Conservation (phyloP, 2,113 vertebrate species). For the Procavia capensis region DNA sequence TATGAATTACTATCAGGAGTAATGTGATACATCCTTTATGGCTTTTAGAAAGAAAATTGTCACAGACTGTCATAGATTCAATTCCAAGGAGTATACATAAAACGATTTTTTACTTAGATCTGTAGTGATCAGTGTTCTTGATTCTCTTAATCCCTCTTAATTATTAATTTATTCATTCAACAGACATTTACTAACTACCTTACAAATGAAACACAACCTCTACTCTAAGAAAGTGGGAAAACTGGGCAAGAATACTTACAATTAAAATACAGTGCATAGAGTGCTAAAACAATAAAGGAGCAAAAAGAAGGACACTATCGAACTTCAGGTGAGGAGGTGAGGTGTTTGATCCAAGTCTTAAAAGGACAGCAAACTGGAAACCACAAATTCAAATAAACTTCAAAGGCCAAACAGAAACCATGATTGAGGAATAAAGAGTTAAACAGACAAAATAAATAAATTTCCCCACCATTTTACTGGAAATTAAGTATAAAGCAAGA, state of each 20-base stretch:
- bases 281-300: background rate
- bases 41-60: conserved; percentile 63
- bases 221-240: conserved; percentile 1
- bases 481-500: background rate
- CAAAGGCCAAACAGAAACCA: background rate
- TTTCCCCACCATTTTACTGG: background rate
- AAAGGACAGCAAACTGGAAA: conserved; percentile 2
- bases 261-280: background rate
- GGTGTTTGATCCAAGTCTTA: background rate
- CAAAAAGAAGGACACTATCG: background rate
- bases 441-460: background rate
- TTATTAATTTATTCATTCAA: conserved; percentile 38
- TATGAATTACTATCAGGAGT: conserved; percentile 44
- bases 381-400: conserved; percentile 24
- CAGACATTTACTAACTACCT: conserved; percentile 22
- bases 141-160: background rate
- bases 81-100: conserved; percentile 31
- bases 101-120: conserved; percentile 30
- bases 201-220: conserved; percentile 16
- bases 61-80: background rate
- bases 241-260: background rate
- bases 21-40: background rate
- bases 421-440: background rate
- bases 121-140: background rate
- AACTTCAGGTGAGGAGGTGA: conserved; percentile 9